Percentiles rank a stretch among this genome's conserved stretches.
These are phyloP conservation scores for Bombus turneri DNA, from an alignment of 1,140 invertebrate species.

Conservation along the genomic window DNA sequence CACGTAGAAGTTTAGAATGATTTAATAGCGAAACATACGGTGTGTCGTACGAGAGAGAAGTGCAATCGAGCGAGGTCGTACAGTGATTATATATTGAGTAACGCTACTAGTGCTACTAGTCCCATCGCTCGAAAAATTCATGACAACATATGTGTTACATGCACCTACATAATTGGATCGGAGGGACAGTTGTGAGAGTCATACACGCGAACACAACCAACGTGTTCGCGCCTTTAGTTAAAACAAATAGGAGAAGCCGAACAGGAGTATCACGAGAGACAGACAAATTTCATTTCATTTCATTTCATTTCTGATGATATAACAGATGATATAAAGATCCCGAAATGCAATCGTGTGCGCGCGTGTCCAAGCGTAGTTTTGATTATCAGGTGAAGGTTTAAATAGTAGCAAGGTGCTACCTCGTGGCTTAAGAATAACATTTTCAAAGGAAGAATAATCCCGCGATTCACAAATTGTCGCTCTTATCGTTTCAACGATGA, in stretches of 20 bases:
- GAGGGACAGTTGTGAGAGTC: background rate
- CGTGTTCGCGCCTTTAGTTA: constrained; percentile 20
- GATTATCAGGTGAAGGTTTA: constrained; percentile 14
- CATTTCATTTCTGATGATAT: no score
- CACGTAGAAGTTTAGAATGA: constrained; percentile 6
- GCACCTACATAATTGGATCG: constrained; percentile 8
- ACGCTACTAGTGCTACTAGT: constrained; percentile 1
- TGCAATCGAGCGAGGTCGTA: constrained; percentile 32
- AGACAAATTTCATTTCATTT: constrained; percentile 14
- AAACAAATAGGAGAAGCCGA: constrained; percentile 1
- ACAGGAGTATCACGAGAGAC: constrained; percentile 12
- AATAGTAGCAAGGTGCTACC: constrained; percentile 16
- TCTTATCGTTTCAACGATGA: constrained; percentile 7
- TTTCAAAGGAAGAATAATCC: constrained; percentile 10
- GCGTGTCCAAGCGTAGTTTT: background rate
- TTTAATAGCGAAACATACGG: background rate
- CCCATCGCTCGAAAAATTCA: constrained; percentile 43
- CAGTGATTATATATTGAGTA: constrained; percentile 33
- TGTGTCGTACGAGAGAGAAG: constrained; percentile 19
- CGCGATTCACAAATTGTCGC: constrained; percentile 42
- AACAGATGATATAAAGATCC: constrained; percentile 16
- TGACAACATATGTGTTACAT: constrained; percentile 15
- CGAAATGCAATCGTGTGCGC: background rate
- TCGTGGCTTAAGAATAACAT: constrained; percentile 1
- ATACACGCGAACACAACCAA: background rate